Base-by-base conservation (phyloP, 2,888 invertebrate genomes). In the Leptarthrus brevirostris region DNA sequence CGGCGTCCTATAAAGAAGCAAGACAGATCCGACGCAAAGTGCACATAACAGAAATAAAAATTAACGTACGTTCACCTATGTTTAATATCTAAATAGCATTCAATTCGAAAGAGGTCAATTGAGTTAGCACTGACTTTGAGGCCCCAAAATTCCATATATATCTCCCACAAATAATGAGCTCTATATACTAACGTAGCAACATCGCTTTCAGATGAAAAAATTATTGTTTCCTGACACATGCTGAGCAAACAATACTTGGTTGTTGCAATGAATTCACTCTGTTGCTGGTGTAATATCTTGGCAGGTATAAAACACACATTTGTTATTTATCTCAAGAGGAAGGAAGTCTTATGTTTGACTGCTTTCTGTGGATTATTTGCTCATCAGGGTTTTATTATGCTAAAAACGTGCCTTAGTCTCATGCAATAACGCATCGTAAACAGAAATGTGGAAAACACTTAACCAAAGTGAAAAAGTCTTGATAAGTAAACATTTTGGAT, bases 291-390 rank as follows among this genome's bases (percentile, higher is more conserved):
- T 52, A 20, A 52, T 20, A 49, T 8, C 20, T 18, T 22, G 3
- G 16, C 69, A 69, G 69, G 69, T 69, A 69, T 52, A 69, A 69
- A 69, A 52, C 52, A 69, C 52, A 69, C 69, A 69, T 52, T 69
- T 34, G 69, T 44, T 12, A 52, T 49, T 69, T 73, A 73, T 73
- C 73, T 56, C 30, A 54, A 69, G 61, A 73, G 73, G 73, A 73
- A 73, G 73, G 66, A 73, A 73, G 73, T 73, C 44, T 61, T 34
- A 26, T 73, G 73, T 73, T 73, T 73, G 47, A 40, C 56, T 56
- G 54, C 40, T 72, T 72, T 56, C 72, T 72, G 54, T 56, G 16
- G 56, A 56, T 54, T 72, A 72, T 72, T 72, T 72, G 30, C 56
- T 44, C 71, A 54, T 54, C 26, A 72, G 36, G 30, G 49, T 52